phyloP scores from a whole-genome alignment of 23 tunicate genomes.

The Styela plicata region DNA sequence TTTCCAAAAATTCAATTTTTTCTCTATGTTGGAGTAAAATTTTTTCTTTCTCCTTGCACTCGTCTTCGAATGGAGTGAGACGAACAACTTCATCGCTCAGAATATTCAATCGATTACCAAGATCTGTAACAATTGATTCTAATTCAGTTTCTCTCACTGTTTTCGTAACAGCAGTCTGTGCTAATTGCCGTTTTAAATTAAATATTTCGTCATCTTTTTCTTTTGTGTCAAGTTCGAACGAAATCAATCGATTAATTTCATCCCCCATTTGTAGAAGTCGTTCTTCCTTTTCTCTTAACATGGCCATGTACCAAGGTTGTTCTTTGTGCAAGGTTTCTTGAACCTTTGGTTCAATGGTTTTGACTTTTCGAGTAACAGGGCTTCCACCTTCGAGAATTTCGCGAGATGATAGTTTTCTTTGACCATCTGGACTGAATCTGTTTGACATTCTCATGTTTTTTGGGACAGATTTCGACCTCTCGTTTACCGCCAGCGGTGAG shows the following conservation, averaged over 20 bases:
- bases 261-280: constrained; percentile 77
- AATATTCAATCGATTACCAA: constrained; percentile 25
- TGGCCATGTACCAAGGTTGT: constrained; percentile 53
- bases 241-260: constrained; percentile 47
- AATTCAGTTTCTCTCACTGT: constrained; percentile 31
- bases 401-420: constrained; percentile 1
- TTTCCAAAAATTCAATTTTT: constrained; percentile 37
- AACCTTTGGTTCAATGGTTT: not conserved
- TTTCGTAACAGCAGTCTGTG: constrained; percentile 8
- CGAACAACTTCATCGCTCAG: constrained; percentile 65
- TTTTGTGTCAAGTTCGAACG: constrained; percentile 31
- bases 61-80: constrained; percentile 45
- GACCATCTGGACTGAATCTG: not conserved
- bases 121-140: constrained; percentile 34
- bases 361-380: not conserved
- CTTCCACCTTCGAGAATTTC: constrained; percentile 9
- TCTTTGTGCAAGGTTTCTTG: not conserved
- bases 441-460: constrained; percentile 38
- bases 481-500: constrained; percentile 10
- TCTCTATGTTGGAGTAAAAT: constrained; percentile 31
- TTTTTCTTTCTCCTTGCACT: constrained; percentile 57
- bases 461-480: constrained; percentile 59
- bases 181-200: constrained; percentile 39
- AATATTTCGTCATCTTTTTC: constrained; percentile 56
- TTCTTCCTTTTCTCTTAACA: constrained; percentile 79